Conservation (phyloP, 2,888 invertebrate species). For the Drosophila pseudotalamancana region DNA sequence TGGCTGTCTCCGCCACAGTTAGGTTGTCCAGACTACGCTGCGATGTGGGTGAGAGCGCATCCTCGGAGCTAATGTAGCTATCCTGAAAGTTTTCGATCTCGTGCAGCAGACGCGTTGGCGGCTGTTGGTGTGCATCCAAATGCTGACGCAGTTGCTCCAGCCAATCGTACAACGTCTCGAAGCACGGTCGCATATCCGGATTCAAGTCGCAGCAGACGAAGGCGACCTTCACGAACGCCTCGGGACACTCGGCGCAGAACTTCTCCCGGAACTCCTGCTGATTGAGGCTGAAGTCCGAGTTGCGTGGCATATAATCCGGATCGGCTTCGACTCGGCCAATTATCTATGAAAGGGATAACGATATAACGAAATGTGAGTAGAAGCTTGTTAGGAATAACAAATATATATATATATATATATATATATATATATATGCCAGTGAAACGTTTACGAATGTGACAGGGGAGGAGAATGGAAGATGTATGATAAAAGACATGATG, state of each 20-base stretch:
- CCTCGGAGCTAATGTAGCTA: conserved; percentile 83
- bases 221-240: conserved; percentile 94
- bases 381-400: background rate
- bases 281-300: conserved; percentile 96
- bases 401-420: too few species aligned
- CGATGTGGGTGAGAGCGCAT: conserved; percentile 82
- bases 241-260: conserved; percentile 93
- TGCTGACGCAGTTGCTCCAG: conserved; percentile 91
- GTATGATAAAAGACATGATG: too few species aligned
- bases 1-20: conserved; percentile 42
- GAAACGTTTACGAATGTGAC: background rate
- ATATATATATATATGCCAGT: background rate
- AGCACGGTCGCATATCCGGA: conserved; percentile 95
- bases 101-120: conserved; percentile 87
- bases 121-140: conserved; percentile 87
- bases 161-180: conserved; percentile 96
- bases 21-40: conserved; percentile 83
- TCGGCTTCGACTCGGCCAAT: conserved; percentile 97
- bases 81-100: conserved; percentile 90
- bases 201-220: conserved; percentile 95
- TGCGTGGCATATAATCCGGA: conserved; percentile 96
- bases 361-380: background rate
- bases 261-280: conserved; percentile 93
- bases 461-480: too few species aligned
- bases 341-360: conserved; percentile 86